Evolutionary conservation across 2,888 invertebrate species (phyloP).

Genomic region (Pyrocoelia pectoralis): DNA sequence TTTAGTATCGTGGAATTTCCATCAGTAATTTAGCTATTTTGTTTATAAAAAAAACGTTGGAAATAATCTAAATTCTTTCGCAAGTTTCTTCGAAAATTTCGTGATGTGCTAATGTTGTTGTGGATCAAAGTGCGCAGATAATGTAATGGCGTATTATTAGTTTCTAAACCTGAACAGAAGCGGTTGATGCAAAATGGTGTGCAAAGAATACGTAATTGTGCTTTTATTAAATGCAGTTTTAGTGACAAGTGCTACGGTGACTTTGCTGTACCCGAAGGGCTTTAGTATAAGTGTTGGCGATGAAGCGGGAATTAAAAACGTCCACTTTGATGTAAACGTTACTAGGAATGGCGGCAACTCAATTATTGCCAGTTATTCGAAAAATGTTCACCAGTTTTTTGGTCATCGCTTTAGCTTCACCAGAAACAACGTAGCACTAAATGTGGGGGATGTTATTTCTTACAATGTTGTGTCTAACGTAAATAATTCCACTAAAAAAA

Average conservation of each 20-base stretch:
- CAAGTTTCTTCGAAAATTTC: too few relatives aligned
- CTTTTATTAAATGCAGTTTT: neutral
- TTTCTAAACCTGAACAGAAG: neutral
- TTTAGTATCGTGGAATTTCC: too few relatives aligned
- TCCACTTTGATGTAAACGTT: constrained; percentile 58
- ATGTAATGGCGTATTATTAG: neutral
- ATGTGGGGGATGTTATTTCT: constrained; percentile 49
- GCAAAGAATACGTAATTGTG: neutral
- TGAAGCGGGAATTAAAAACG: constrained; percentile 50
- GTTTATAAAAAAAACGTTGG: too few relatives aligned
- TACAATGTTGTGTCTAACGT: constrained; percentile 52
- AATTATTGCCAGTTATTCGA: constrained; percentile 48
- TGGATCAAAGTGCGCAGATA: neutral
- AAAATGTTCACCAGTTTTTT: constrained; percentile 21
- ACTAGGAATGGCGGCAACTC: constrained; percentile 48
- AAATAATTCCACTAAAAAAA: constrained; percentile 39
- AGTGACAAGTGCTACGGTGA: constrained; percentile 44
- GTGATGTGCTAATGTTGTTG: neutral
- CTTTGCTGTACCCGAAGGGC: constrained; percentile 51
- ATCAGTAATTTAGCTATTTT: too few relatives aligned
- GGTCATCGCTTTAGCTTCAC: constrained; percentile 47
- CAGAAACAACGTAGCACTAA: constrained; percentile 41
- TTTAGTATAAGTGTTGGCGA: constrained; percentile 56
- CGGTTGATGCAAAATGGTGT: neutral
- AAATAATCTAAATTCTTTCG: too few relatives aligned